phyloP scores from a whole-genome alignment of 2,113 vertebrate species.

The Lipotes vexillifer region DNA sequence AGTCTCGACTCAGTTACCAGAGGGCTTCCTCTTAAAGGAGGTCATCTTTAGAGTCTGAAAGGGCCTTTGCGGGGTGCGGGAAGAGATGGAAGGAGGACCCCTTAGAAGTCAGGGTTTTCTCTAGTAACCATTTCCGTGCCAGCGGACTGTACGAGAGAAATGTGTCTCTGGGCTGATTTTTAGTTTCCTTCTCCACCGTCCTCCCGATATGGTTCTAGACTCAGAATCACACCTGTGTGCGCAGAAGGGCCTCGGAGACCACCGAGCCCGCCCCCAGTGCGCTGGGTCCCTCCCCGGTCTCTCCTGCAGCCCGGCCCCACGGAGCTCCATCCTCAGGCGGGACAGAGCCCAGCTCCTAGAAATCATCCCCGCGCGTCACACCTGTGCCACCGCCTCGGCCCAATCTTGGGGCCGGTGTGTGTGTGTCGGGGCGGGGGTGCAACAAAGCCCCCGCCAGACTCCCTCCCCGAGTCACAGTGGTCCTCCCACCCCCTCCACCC shows the following conservation, averaged over 20 bases:
- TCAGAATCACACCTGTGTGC: not conserved
- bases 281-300: not conserved
- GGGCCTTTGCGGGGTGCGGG: not conserved
- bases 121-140: not conserved
- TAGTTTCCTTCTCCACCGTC: not conserved
- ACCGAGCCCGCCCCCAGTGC: not conserved
- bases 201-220: rapidly evolving
- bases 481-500: not conserved
- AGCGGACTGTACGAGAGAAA: not conserved
- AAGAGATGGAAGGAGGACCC: too few species aligned
- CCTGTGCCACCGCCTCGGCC: not conserved
- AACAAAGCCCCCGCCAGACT: not conserved
- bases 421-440: rapidly evolving
- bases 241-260: not conserved
- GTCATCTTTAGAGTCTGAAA: not conserved
- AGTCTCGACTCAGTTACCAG: not conserved
- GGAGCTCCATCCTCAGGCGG: not conserved
- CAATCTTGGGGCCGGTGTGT: not conserved
- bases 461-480: not conserved
- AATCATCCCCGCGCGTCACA: not conserved
- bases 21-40: not conserved
- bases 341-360: not conserved
- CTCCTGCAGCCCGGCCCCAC: not conserved
- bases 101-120: not conserved
- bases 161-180: not conserved